Evolutionary conservation across 2,113 vertebrate genomes (phyloP).

Genomic region (Phylloscopus trochilus): DNA sequence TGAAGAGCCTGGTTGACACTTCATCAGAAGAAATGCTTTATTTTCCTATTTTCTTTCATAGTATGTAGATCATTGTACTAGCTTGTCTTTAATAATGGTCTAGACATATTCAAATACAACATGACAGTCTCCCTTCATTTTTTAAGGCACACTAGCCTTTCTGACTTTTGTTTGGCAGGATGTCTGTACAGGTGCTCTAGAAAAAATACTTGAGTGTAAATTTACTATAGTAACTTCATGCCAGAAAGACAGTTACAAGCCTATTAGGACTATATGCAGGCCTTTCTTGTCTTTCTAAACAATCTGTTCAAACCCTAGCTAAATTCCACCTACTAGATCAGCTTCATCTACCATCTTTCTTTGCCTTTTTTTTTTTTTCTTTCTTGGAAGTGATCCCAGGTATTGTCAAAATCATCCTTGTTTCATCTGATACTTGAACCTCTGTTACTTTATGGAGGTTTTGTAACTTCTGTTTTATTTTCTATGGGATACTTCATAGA

Average conservation of each 20-base stretch:
- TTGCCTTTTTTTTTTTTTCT: neutral
- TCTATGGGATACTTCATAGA: neutral
- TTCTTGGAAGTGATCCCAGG: neutral
- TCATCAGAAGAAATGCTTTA: neutral
- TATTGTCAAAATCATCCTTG: neutral
- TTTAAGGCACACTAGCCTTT: neutral
- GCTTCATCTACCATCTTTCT: neutral
- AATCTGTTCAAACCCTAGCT: neutral
- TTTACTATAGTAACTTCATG: neutral
- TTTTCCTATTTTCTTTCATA: neutral
- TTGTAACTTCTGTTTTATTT: neutral
- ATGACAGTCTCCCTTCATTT: neutral
- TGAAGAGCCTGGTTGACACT: neutral
- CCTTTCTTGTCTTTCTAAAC: neutral
- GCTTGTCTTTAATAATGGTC: neutral
- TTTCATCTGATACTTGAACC: neutral
- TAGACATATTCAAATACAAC: neutral
- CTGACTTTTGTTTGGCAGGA: neutral
- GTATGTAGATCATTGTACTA: neutral
- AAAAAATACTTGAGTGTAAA: neutral
- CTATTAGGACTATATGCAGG: neutral
- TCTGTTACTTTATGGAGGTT: neutral
- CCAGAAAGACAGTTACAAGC: neutral
- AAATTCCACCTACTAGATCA: neutral
- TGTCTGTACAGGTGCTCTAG: neutral